phyloP scores from a whole-genome alignment of 2,797 vertebrate genomes.

The Meriones psammophilus region DNA sequence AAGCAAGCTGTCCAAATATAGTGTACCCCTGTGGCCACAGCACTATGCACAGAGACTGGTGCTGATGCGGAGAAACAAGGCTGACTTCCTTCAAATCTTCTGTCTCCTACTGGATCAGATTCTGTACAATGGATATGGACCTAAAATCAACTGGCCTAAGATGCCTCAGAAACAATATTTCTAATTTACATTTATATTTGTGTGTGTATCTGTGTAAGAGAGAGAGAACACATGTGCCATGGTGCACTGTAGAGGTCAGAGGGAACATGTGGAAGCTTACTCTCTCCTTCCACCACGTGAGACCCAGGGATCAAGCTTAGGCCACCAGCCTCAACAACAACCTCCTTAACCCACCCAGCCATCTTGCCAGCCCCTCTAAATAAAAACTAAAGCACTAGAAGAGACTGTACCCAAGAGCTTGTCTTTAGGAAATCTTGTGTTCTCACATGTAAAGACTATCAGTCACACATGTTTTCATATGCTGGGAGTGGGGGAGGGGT shows the following conservation, averaged over 20 bases:
- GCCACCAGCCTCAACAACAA: neutral
- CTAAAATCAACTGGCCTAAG: constrained; percentile 23
- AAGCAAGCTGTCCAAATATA: neutral
- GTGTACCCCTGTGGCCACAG: neutral
- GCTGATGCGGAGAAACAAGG: neutral
- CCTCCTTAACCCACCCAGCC: neutral
- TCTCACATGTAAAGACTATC: neutral
- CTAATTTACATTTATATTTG: neutral
- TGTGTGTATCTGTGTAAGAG: neutral
- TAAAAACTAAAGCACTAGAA: constrained; percentile 8
- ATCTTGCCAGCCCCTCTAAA: neutral
- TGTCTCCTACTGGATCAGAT: neutral
- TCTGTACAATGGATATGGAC: neutral
- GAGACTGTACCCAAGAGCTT: neutral
- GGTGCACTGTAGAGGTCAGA: neutral
- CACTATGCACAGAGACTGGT: neutral
- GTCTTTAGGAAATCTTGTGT: constrained; percentile 1
- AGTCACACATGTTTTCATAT: neutral
- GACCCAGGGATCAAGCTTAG: neutral
- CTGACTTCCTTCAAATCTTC: neutral
- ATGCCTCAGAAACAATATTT: neutral
- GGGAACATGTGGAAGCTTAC: too few species aligned
- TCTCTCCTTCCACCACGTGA: neutral
- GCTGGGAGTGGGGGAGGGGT: too few species aligned
- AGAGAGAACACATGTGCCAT: neutral